Evolutionary conservation across 1,140 invertebrate species (phyloP).

Genomic region (Acromyrmex echinatior): DNA sequence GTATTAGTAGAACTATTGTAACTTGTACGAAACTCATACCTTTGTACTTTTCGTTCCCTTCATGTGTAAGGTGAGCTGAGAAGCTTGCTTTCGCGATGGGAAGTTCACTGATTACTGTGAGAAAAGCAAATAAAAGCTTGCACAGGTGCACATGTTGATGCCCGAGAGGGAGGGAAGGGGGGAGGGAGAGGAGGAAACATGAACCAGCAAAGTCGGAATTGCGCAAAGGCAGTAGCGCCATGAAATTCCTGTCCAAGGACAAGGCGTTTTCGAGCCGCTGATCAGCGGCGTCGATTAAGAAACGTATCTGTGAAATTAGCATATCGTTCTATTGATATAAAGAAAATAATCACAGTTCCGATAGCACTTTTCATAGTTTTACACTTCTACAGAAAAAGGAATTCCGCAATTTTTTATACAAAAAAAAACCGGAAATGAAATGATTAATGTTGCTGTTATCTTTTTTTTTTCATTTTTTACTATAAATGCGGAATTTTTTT

Average conservation of each 20-base stretch:
- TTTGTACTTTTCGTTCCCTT: neutral
- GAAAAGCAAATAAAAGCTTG: slow-evolving; percentile 46
- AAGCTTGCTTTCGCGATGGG: neutral
- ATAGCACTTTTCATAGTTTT: no score
- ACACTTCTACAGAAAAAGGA: no score
- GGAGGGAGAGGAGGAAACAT: neutral
- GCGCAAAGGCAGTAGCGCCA: slow-evolving; percentile 47
- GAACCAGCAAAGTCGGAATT: slow-evolving; percentile 49
- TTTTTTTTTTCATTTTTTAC: no score
- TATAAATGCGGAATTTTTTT: no score
- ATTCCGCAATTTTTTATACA: no score
- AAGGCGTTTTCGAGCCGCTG: slow-evolving; percentile 48
- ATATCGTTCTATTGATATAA: no score
- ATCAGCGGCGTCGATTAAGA: slow-evolving; percentile 35
- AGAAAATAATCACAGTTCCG: no score
- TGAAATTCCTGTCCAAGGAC: slow-evolving; percentile 72
- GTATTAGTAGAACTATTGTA: neutral
- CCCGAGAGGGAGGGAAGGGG: no score
- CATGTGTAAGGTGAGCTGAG: neutral
- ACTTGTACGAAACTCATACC: neutral
- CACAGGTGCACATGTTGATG: slow-evolving; percentile 47
- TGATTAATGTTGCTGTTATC: no score
- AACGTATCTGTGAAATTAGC: neutral
- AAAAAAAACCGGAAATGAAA: no score
- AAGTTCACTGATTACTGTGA: slow-evolving; percentile 31